Evolutionary conservation across 2,888 invertebrate species (phyloP), one percentile per base, ranked within the genome.

Genomic region (Tenthredo distinguenda): DNA sequence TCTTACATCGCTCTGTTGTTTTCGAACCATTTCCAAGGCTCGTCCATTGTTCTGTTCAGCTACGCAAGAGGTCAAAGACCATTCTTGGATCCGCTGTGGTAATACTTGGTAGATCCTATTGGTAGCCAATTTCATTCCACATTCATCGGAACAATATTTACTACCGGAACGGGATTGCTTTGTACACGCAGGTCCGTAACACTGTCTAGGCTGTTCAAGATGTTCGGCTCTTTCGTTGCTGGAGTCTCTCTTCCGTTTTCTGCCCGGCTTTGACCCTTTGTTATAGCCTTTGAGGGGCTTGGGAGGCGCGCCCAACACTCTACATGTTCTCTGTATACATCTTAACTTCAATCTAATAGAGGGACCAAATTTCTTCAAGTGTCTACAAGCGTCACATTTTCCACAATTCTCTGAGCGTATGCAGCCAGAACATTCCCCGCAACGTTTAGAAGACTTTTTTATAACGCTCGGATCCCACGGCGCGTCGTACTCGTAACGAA

Each of bases 111-210:
- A 97, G 88, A 98, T 97, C 89, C 98, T 95, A 72, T 96, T 96
- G 0, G 97, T 97, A 0, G 99, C 99, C 40, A 99, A 94, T 90
- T 97, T 96, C 91, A 98, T 95, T 0, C 99, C 99, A 92, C 99
- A 99, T 88, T 97, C 96, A 88, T 98, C 96, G 9, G 98, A 97
- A 92, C 99, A 99, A 92, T 99, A 99, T 94, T 99, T 99, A 86
- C 98, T 98, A 62, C 96, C 96, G 0, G 95, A 94, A 18, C 97
- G 95, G 0, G 99, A 97, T 62, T 96, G 96, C 86, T 96, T 95
- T 0, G 95, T 95, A 93, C 99, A 99, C 84, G 96, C 96, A 0
- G 99, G 99, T 0, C 99, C 99, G 91, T 97, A 97, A 93, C 99
- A 99, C 91, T 99, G 99, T 0, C 97, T 94, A 0, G 97, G 95